A percentile compares a stretch with the other conserved stretches of the same genome.
phyloP scores from a whole-genome alignment of 2,888 invertebrate species.

The Pseudococcus jackbeardsleyi region DNA sequence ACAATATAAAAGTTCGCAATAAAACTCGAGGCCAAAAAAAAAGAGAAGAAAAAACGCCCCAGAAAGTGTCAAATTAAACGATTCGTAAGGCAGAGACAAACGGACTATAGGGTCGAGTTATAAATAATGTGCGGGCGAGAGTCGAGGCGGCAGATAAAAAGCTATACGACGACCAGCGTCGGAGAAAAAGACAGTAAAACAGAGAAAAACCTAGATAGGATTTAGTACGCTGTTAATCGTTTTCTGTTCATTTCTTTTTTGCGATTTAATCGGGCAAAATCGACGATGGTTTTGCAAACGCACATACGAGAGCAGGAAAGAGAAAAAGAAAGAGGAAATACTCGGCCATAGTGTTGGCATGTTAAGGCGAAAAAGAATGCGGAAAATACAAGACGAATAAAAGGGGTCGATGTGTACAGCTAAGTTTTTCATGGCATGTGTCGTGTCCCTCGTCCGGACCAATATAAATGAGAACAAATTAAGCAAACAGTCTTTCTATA shows the following conservation, averaged over 20 bases:
- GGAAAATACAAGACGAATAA: constrained; percentile 53
- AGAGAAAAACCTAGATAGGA: constrained; percentile 41
- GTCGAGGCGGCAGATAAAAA: constrained; percentile 26
- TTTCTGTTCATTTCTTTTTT: constrained; percentile 55
- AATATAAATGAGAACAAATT: constrained; percentile 63
- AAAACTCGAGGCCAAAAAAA: not conserved
- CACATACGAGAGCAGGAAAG: not conserved
- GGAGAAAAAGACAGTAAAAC: constrained; percentile 24
- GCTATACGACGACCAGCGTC: not conserved
- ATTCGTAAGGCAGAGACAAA: constrained; percentile 51
- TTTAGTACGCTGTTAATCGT: constrained; percentile 49
- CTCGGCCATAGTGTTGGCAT: constrained; percentile 48
- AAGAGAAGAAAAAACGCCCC: constrained; percentile 1
- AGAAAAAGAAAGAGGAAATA: constrained; percentile 18
- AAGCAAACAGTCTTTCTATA: constrained; percentile 57
- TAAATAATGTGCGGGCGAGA: constrained; percentile 29
- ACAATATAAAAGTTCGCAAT: not conserved
- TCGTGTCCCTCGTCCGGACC: constrained; percentile 42
- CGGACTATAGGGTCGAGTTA: constrained; percentile 12
- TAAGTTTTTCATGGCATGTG: constrained; percentile 54
- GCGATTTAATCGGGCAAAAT: constrained; percentile 55
- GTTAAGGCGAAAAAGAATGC: constrained; percentile 46
- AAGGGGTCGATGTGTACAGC: constrained; percentile 17
- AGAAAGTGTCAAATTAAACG: constrained; percentile 55
- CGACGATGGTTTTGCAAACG: constrained; percentile 40